Conservation (phyloP, 1,140 invertebrate species). For the Sinonovacula constricta region DNA sequence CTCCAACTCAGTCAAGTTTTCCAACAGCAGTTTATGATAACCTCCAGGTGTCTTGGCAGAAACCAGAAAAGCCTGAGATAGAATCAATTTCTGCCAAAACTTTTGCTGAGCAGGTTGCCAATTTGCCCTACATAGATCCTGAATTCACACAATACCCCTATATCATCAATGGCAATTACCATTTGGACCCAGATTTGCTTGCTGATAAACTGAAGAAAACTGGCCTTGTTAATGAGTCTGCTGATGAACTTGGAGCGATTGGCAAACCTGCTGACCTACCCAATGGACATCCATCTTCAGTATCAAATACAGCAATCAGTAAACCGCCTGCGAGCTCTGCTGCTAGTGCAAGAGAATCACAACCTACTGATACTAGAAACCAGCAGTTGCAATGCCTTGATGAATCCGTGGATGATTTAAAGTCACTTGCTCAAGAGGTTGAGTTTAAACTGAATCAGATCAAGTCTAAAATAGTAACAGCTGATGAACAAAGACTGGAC, state of each 20-base stretch:
- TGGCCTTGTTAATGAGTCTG: slow-evolving; percentile 64
- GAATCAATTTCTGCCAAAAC: too few species aligned
- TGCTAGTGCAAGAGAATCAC: slow-evolving; percentile 5
- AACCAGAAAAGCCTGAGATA: slow-evolving; percentile 18
- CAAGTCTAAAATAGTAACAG: slow-evolving; percentile 66
- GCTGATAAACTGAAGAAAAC: slow-evolving; percentile 71
- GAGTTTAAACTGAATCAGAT: slow-evolving; percentile 68
- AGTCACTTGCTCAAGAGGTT: slow-evolving; percentile 68
- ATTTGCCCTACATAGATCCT: slow-evolving; percentile 51
- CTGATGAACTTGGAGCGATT: slow-evolving; percentile 54
- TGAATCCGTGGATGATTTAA: slow-evolving; percentile 70
- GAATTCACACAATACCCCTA: slow-evolving; percentile 59
- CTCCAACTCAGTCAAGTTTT: slow-evolving; percentile 1
- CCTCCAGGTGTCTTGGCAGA: slow-evolving; percentile 25
- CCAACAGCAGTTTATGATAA: slow-evolving; percentile 44
- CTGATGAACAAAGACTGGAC: slow-evolving; percentile 71
- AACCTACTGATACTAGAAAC: too few species aligned
- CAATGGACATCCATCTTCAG: neutral
- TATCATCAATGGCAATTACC: slow-evolving; percentile 71
- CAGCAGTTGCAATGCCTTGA: slow-evolving; percentile 56
- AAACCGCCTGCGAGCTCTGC: neutral
- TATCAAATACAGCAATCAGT: slow-evolving; percentile 1
- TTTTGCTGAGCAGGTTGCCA: slow-evolving; percentile 12
- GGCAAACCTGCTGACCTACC: too few species aligned
- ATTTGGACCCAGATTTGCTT: slow-evolving; percentile 70